Evolutionary conservation across 2,797 vertebrate species (phyloP).

Genomic region (Oceanodroma leucorhoa): DNA sequence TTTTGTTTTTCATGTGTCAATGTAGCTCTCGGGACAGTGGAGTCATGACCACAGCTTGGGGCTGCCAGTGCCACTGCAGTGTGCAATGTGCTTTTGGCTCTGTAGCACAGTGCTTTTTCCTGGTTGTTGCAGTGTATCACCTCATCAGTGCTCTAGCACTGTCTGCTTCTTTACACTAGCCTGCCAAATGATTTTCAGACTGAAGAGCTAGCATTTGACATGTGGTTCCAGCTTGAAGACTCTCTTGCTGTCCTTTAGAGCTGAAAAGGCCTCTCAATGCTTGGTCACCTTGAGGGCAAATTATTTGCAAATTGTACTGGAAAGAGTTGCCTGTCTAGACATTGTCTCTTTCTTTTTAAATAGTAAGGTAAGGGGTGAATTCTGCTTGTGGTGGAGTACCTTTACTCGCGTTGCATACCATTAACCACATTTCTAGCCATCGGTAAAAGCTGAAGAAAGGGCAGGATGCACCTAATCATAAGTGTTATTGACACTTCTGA

Average conservation of each 20-base stretch:
- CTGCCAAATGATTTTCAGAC: background rate
- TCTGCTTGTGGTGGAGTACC: background rate
- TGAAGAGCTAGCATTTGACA: background rate
- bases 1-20: fast-evolving
- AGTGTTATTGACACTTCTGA: background rate
- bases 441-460: background rate
- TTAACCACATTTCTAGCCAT: background rate
- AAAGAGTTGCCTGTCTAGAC: background rate
- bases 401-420: background rate
- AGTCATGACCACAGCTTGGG: background rate
- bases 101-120: background rate
- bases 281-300: background rate
- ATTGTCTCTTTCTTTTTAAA: background rate
- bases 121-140: background rate
- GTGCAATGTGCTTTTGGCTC: background rate
- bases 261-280: background rate
- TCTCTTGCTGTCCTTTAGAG: background rate
- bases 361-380: background rate
- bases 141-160: background rate
- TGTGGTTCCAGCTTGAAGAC: background rate
- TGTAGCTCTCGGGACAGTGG: background rate
- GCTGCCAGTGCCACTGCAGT: background rate
- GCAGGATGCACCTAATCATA: background rate
- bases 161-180: background rate
- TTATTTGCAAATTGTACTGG: background rate